phyloP scores from a whole-genome alignment of 2,797 vertebrate species.

The Arrhamphus sclerolepis region DNA sequence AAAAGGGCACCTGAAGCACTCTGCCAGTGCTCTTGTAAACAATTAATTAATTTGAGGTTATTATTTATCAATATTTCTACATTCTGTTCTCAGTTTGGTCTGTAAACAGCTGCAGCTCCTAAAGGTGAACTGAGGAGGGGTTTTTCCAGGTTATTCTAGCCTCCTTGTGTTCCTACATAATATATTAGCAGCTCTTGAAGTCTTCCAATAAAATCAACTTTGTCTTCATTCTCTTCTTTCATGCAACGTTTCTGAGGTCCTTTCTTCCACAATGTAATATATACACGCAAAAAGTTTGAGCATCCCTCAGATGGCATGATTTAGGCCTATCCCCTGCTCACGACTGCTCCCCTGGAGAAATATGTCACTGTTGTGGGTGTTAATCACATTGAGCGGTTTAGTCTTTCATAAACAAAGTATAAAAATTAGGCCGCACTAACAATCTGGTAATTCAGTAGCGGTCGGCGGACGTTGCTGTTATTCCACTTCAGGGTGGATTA shows the following conservation, averaged over 20 bases:
- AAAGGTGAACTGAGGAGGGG: slow-evolving; percentile 41
- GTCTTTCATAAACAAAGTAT: slow-evolving; percentile 76
- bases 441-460: slow-evolving; percentile 76
- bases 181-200: too few relatives aligned
- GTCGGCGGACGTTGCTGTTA: slow-evolving; percentile 51
- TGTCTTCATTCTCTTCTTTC: background rate
- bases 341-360: slow-evolving; percentile 52
- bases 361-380: slow-evolving; percentile 77
- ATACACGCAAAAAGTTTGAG: slow-evolving; percentile 5
- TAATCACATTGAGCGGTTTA: slow-evolving; percentile 80
- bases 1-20: slow-evolving; percentile 65
- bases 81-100: slow-evolving; percentile 67
- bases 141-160: slow-evolving; percentile 36
- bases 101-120: slow-evolving; percentile 58
- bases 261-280: background rate
- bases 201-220: background rate
- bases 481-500: slow-evolving; percentile 70
- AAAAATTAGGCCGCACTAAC: slow-evolving; percentile 76
- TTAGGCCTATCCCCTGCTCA: background rate
- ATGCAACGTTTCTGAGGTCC: background rate
- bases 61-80: slow-evolving; percentile 68
- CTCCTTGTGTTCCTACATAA: background rate
- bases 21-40: slow-evolving; percentile 70
- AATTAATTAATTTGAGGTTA: slow-evolving; percentile 58
- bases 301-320: slow-evolving; percentile 25